Evolutionary conservation across 2,113 vertebrate genomes (phyloP), one percentile per base, ranked within the genome.

Genomic region (Bombycilla garrulus): DNA sequence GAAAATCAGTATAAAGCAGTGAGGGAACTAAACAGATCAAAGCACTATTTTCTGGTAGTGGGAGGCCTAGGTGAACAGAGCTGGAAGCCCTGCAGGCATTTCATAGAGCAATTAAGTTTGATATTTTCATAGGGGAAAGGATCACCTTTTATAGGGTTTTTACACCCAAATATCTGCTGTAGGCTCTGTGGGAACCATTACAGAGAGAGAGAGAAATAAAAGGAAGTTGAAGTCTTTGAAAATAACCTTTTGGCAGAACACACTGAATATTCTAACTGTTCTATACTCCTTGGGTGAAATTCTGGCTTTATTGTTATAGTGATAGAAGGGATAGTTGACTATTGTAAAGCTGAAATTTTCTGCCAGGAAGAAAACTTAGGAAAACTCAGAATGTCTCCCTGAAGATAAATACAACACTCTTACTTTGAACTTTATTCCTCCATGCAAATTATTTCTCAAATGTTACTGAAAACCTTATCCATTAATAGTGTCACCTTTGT

Each of bases 11-110:
- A 40, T 65, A 92, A 91, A 53, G 44, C 61, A 79, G 28, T 24
- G 54, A 93, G 21, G 31, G 81, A 93, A 92, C 57, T 60, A 57
- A 81, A 86, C 24, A 88, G 69, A 96, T 93, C 88, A 95, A 92
- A 95, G 36, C 44, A 67, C 10, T 79, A 65, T 89, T 93, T 96
- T 92, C 77, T 84, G 15, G 53, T 79, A 85, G 65, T 89, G 31
- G 66, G 65, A 89, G 33, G 78, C 73, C 92, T 76, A 89, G 77
- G 73, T 95, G 86, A 92, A 81, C 10, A 86, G 36, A 81, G 36
- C 77, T 91, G 45, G 73, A 79, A 84, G 48, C 40, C 81, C 36
- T 84, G 69, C 28, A 92, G 73, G 53, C 28, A 70, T 89, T 95
- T 92, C 45, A 66, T 76, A 89, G 88, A 87, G 61, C 40, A 91